Percentiles rank a stretch among this genome's conserved stretches.
Evolutionary conservation across 2,113 vertebrate species (phyloP).

Genomic region (Chroicocephalus ridibundus): DNA sequence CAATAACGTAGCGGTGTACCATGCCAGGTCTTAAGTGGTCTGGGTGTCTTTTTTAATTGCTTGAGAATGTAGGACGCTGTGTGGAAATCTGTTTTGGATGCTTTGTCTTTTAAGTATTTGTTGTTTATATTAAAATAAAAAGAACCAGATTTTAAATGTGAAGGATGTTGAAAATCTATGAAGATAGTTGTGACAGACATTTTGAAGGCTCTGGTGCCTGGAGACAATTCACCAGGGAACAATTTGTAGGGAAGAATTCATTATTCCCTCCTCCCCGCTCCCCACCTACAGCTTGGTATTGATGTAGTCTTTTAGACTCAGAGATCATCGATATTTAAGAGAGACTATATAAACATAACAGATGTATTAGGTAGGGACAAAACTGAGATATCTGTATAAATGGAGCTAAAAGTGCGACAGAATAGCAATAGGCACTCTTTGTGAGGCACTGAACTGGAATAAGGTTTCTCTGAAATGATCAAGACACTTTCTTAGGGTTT

Average conservation of each 20-base stretch:
- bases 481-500: not conserved
- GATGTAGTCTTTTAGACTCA: not conserved
- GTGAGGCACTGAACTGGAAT: not conserved
- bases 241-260: not conserved
- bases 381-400: not conserved
- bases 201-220: not conserved
- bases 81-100: not conserved
- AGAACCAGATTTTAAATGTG: not conserved
- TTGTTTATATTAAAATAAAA: constrained; percentile 12
- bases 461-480: not conserved
- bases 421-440: not conserved
- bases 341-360: not conserved
- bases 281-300: not conserved
- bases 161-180: not conserved
- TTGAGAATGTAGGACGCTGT: not conserved
- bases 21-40: not conserved
- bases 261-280: not conserved
- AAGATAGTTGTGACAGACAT: not conserved
- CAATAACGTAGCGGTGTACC: not conserved
- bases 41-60: not conserved
- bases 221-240: not conserved
- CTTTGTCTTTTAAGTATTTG: not conserved
- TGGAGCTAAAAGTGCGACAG: not conserved
- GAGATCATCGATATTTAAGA: not conserved
- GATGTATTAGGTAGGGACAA: not conserved